Percentiles rank a stretch among this genome's conserved stretches.
phyloP scores from a whole-genome alignment of 2,113 vertebrate genomes.

The Orientallactaga bullata region DNA sequence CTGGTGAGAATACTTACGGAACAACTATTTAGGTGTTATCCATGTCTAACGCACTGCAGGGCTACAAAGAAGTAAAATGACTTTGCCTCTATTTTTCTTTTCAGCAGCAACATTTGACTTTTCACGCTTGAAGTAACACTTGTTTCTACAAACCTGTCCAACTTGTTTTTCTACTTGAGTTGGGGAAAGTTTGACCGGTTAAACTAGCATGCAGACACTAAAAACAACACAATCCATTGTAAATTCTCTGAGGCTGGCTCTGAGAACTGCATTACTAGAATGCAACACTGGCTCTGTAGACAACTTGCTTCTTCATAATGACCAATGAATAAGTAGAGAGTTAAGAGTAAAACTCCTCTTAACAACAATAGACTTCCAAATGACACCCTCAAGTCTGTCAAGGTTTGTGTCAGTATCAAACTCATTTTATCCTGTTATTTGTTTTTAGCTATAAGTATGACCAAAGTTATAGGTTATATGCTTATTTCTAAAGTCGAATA shows the following conservation, averaged over 20 bases:
- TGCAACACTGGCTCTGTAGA: slow-evolving; percentile 30
- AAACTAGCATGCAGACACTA: background rate
- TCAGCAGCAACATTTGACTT: slow-evolving; percentile 41
- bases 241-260: background rate
- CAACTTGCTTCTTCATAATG: slow-evolving; percentile 8
- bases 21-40: slow-evolving; percentile 18
- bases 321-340: slow-evolving; percentile 40
- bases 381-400: background rate
- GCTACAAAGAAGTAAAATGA: slow-evolving; percentile 43
- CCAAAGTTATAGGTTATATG: background rate
- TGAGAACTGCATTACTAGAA: slow-evolving; percentile 50
- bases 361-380: slow-evolving; percentile 32
- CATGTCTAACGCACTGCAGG: background rate
- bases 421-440: slow-evolving; percentile 36
- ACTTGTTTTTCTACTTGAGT: slow-evolving; percentile 65
- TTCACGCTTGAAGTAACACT: slow-evolving; percentile 67
- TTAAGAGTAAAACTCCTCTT: background rate
- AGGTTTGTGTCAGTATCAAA: slow-evolving; percentile 42
- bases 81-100: slow-evolving; percentile 57
- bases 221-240: slow-evolving; percentile 19
- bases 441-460: slow-evolving; percentile 42
- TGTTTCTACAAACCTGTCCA: slow-evolving; percentile 58
- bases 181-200: background rate
- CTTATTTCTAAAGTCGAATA: background rate
- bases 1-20: slow-evolving; percentile 6